Evolutionary conservation across 1,140 invertebrate genomes (phyloP).

Genomic region (Bombus balteatus): DNA sequence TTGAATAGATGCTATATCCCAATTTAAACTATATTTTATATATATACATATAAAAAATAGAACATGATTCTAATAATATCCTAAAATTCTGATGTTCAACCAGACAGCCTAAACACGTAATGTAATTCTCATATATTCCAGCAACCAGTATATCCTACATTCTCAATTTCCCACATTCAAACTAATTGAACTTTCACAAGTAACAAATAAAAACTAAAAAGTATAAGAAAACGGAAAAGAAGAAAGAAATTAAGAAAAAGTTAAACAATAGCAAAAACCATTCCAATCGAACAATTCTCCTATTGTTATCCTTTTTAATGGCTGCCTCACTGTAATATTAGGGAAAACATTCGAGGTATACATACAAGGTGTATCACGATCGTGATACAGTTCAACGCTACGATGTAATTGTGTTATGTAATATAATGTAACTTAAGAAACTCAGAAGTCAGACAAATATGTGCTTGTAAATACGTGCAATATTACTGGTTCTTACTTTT

Average conservation of each 20-base stretch:
- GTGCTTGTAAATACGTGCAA: not conserved
- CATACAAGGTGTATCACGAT: not conserved
- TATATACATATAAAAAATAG: too few species aligned
- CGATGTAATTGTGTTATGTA: slow-evolving; percentile 33
- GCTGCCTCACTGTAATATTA: not conserved
- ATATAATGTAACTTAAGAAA: slow-evolving; percentile 13
- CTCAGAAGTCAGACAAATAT: not conserved
- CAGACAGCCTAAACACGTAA: not conserved
- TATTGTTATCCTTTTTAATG: slow-evolving; percentile 26
- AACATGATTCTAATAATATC: too few species aligned
- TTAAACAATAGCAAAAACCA: slow-evolving; percentile 12
- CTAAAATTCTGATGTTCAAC: not conserved
- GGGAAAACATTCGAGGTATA: slow-evolving; percentile 5
- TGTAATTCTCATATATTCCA: not conserved
- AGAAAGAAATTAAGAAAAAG: not conserved
- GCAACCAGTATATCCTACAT: not conserved
- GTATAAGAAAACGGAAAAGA: not conserved
- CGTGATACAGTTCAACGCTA: not conserved
- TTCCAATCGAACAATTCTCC: not conserved
- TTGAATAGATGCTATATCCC: too few species aligned
- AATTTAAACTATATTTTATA: too few species aligned
- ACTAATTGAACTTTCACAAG: not conserved
- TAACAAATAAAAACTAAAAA: not conserved
- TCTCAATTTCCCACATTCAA: not conserved
- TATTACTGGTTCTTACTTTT: too few species aligned